Conservation (phyloP, 2,797 vertebrate species). For the Peromyscus nudipes region DNA sequence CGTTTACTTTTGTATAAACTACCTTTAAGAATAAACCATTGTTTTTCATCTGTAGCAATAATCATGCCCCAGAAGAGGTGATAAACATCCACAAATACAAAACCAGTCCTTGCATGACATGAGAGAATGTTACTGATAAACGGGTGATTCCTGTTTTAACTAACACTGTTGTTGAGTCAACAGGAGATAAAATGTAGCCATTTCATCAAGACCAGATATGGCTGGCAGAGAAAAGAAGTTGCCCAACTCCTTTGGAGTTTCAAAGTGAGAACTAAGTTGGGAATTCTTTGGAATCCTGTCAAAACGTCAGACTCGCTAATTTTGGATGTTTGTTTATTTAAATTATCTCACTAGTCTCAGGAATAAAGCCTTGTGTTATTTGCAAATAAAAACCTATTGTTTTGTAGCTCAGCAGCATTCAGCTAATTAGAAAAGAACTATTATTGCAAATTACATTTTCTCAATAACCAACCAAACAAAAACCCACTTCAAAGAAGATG, state of each 20-base stretch:
- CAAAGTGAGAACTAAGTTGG: background rate
- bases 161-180: background rate
- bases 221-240: background rate
- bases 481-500: background rate
- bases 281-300: background rate
- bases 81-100: background rate
- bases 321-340: background rate
- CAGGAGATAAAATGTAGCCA: background rate
- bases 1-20: background rate
- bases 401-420: background rate
- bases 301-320: background rate
- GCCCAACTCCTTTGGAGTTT: background rate
- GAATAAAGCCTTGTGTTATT: background rate
- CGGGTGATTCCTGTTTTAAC: background rate
- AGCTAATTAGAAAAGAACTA: conserved; percentile 44
- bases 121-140: background rate
- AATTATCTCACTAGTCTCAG: conserved; percentile 1
- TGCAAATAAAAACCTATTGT: conserved; percentile 49
- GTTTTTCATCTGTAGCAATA: background rate
- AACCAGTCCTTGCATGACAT: background rate
- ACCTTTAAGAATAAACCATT: background rate
- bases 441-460: conserved; percentile 29
- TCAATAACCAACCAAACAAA: background rate
- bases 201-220: background rate
- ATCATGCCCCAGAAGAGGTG: background rate